Evolutionary conservation across 2,113 vertebrate species (phyloP).

Genomic region (Syngnathus floridae): DNA sequence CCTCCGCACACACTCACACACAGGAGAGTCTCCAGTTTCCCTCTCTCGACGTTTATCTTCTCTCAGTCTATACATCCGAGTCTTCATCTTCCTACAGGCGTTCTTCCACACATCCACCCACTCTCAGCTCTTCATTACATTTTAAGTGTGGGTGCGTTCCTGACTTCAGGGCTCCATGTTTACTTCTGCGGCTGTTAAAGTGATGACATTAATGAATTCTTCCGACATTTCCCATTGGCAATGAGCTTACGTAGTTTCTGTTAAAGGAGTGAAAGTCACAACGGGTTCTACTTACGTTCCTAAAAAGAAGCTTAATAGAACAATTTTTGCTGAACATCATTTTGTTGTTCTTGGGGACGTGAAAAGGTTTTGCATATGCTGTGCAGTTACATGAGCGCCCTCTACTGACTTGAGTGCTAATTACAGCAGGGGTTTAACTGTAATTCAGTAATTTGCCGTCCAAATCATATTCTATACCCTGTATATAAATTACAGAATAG

Average conservation of each 20-base stretch:
- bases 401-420: not conserved
- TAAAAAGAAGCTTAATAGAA: constrained; percentile 43
- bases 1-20: not conserved
- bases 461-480: too few species aligned
- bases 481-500: too few species aligned
- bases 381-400: not conserved
- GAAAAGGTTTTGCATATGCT: not conserved
- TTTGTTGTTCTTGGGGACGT: too few species aligned
- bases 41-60: constrained; percentile 37
- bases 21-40: constrained; percentile 3
- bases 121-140: constrained; percentile 31
- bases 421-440: not conserved
- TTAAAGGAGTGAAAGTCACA: constrained; percentile 27
- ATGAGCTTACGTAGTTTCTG: constrained; percentile 17
- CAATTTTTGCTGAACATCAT: constrained; percentile 3
- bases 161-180: constrained; percentile 33
- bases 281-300: constrained; percentile 22
- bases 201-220: constrained; percentile 46
- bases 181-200: constrained; percentile 40
- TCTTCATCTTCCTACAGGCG: constrained; percentile 16
- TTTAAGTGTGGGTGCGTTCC: not conserved
- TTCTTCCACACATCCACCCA: constrained; percentile 36
- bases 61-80: constrained; percentile 31
- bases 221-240: constrained; percentile 13
- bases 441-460: not conserved